Evolutionary conservation across 2,113 vertebrate genomes (phyloP).

Genomic region (Uria lomvia): DNA sequence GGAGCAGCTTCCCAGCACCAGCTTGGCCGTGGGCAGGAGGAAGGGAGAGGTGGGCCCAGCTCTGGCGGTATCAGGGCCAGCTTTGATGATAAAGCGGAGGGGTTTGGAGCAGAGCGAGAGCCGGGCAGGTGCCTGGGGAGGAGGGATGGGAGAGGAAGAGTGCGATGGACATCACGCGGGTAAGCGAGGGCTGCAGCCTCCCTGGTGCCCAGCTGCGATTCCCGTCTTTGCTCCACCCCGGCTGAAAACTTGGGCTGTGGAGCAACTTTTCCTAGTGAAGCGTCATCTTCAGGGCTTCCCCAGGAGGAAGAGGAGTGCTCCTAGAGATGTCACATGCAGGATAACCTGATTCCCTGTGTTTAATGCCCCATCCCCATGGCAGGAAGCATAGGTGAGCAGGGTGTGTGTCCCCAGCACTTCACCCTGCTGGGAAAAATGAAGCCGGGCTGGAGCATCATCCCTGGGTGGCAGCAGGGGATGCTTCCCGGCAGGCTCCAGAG

Average conservation of each 20-base stretch:
- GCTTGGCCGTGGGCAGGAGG: neutral
- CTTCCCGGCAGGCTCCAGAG: neutral
- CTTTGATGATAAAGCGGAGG: neutral
- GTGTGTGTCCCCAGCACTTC: accelerated
- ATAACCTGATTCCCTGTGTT: neutral
- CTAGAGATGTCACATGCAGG: accelerated
- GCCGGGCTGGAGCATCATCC: neutral
- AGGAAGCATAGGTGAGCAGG: accelerated
- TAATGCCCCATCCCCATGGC: neutral
- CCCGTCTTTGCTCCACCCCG: neutral
- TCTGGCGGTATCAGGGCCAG: neutral
- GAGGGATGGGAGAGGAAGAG: neutral
- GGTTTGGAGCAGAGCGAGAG: neutral
- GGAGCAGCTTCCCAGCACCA: neutral
- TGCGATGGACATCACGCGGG: neutral
- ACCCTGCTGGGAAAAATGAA: neutral
- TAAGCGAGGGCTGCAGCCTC: neutral
- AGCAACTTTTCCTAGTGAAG: neutral
- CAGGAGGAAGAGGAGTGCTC: neutral
- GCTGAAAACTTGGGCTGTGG: neutral
- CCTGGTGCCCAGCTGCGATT: neutral
- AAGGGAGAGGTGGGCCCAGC: neutral
- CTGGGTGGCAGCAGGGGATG: neutral
- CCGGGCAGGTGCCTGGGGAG: neutral
- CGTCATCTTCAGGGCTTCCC: neutral